Evolutionary conservation across 2,888 invertebrate genomes (phyloP).

Genomic region (Nycteola revayana): DNA sequence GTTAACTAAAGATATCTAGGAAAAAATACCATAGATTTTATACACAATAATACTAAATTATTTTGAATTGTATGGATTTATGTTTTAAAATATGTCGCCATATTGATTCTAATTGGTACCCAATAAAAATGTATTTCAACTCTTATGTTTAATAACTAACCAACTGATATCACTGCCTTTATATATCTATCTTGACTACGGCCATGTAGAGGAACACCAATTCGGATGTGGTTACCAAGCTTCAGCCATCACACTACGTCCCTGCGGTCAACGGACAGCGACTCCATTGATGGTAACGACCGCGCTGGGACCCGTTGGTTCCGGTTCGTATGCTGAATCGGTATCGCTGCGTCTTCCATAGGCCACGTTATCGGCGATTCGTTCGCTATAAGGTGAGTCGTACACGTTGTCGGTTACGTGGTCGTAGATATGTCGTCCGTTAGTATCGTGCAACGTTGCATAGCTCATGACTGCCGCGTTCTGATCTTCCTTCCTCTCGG

Average conservation of each 20-base stretch:
- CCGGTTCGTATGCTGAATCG: conserved; percentile 84
- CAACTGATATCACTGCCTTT: too few species aligned
- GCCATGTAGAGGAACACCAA: conserved; percentile 30
- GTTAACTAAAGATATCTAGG: too few species aligned
- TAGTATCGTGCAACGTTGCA: conserved; percentile 88
- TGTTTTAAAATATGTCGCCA: too few species aligned
- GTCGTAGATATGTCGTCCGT: conserved; percentile 77
- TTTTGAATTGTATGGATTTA: too few species aligned
- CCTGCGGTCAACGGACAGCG: conserved; percentile 86
- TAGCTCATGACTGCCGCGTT: conserved; percentile 95
- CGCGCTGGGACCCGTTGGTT: conserved; percentile 82
- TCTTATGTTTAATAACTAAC: too few species aligned
- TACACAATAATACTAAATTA: too few species aligned
- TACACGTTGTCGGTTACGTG: conserved; percentile 86
- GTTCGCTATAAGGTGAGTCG: conserved; percentile 88
- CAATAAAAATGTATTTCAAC: too few species aligned
- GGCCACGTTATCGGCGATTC: conserved; percentile 67
- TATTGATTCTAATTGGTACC: too few species aligned
- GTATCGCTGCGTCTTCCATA: conserved; percentile 72
- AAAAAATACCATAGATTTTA: too few species aligned
- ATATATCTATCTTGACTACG: background rate
- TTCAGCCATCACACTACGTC: conserved; percentile 16
- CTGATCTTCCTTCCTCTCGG: conserved; percentile 92
- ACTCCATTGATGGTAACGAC: conserved; percentile 95
- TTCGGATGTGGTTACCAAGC: conserved; percentile 38